Percentiles rank a stretch among this genome's conserved stretches.
Conservation (phyloP, 2,888 invertebrate species). For the Sympetrum striolatum region DNA sequence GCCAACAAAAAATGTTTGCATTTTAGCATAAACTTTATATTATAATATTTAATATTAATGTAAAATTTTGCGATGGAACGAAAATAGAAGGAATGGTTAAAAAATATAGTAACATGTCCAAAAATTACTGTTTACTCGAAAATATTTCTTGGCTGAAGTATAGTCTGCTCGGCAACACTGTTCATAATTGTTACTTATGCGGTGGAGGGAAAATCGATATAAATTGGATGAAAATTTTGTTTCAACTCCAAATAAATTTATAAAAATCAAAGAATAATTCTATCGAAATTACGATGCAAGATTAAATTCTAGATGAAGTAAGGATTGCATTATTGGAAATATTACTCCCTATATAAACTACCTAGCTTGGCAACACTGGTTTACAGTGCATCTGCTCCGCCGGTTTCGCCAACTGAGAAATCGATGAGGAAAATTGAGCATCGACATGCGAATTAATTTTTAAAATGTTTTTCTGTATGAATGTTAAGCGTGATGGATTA, state of each 20-base stretch:
- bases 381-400: not conserved
- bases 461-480: not conserved
- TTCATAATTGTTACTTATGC: not conserved
- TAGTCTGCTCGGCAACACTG: slow-evolving; percentile 10
- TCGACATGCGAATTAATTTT: not conserved
- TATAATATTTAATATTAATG: not conserved
- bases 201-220: slow-evolving; percentile 18
- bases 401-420: not conserved
- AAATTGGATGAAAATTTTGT: not conserved
- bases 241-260: not conserved
- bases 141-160: not conserved
- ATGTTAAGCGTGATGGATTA: not conserved
- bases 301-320: not conserved
- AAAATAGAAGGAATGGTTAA: not conserved
- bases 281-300: not conserved
- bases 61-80: no score
- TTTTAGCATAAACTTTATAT: not conserved
- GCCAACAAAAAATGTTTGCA: not conserved
- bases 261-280: not conserved
- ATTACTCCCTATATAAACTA: not conserved
- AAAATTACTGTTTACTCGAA: no score
- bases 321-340: not conserved
- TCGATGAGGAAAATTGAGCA: slow-evolving; percentile 23
- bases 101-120: not conserved
- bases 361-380: slow-evolving; percentile 8